Conservation (phyloP, 2,888 invertebrate species). For the Amblyjoppa proteus region DNA sequence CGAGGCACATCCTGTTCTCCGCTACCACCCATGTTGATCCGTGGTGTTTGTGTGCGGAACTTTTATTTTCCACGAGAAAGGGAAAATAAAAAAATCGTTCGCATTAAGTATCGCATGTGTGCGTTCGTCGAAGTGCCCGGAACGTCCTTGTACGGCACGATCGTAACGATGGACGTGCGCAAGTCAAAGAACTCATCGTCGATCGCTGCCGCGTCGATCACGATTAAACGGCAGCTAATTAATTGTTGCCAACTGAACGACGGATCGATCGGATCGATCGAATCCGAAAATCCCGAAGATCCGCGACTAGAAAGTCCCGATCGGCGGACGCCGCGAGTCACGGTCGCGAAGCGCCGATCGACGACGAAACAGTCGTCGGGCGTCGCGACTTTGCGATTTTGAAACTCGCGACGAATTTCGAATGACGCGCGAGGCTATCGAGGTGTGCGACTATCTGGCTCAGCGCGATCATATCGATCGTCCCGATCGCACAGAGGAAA, state of each 20-base stretch:
- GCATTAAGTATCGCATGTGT: constrained; percentile 28
- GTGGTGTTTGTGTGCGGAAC: neutral
- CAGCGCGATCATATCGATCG: neutral
- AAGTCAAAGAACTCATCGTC: neutral
- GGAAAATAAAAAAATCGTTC: constrained; percentile 19
- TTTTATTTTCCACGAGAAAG: constrained; percentile 32
- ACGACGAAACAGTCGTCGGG: constrained; percentile 33
- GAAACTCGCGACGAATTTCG: constrained; percentile 45
- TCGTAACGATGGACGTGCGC: constrained; percentile 21
- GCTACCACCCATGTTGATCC: constrained; percentile 25
- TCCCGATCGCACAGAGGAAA: constrained; percentile 15
- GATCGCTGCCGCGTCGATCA: neutral
- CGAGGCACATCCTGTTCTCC: constrained; percentile 63
- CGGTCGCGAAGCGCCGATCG: neutral
- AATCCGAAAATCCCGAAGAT: no score
- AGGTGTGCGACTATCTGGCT: constrained; percentile 11
- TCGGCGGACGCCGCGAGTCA: neutral
- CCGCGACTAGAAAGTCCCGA: neutral
- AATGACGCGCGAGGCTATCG: constrained; percentile 3
- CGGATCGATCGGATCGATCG: constrained; percentile 1
- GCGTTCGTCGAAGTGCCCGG: constrained; percentile 36
- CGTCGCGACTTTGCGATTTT: constrained; percentile 20
- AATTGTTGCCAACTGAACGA: neutral
- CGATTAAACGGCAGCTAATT: neutral
- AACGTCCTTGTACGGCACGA: constrained; percentile 38